phyloP scores from a whole-genome alignment of 2,888 invertebrate species.

The Drosophila leonis region DNA sequence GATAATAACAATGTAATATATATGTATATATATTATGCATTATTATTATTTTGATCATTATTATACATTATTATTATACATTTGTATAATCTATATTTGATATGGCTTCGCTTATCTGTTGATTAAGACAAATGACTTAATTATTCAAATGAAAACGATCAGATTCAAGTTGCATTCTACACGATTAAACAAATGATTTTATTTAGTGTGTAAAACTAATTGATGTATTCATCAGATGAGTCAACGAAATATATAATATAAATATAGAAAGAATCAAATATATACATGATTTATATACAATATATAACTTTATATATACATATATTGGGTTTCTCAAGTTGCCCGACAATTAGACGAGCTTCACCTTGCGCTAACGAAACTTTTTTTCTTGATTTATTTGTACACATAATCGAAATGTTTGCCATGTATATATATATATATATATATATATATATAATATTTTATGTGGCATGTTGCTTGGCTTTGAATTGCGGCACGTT shows the following conservation, averaged over 20 bases:
- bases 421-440: not conserved
- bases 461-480: conserved; percentile 30
- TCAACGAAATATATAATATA: conserved; percentile 1
- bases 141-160: conserved; percentile 5
- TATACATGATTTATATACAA: not conserved
- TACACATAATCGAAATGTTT: conserved; percentile 9
- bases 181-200: not conserved
- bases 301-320: not conserved
- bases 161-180: not conserved
- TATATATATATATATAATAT: not conserved
- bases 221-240: conserved; percentile 1
- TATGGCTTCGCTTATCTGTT: not conserved
- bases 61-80: not conserved
- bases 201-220: conserved; percentile 11
- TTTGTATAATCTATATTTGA: not conserved
- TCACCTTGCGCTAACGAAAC: conserved; percentile 1
- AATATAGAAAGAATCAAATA: not conserved
- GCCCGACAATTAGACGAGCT: not conserved
- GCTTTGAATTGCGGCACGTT: conserved; percentile 64
- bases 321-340: not conserved
- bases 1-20: too few species aligned
- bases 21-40: too few species aligned
- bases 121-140: not conserved
- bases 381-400: conserved; percentile 8
- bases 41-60: not conserved